A percentile compares a stretch with the other conserved stretches of the same genome.
These are phyloP conservation scores for Eurytoma adleriae DNA, from an alignment of 2,888 invertebrate genomes.

Conservation along the genomic window DNA sequence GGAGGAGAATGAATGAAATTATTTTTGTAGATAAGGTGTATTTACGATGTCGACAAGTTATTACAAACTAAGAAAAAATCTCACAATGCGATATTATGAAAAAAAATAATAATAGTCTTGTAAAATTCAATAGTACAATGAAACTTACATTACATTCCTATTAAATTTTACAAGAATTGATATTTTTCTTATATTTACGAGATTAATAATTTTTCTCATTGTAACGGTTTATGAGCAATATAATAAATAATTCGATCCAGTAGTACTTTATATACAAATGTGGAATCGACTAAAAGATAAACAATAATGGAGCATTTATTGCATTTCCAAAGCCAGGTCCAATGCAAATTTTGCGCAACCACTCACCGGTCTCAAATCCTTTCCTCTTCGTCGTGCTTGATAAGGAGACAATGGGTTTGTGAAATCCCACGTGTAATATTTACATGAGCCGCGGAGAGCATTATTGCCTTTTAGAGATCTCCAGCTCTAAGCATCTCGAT, in stretches of 20 bases:
- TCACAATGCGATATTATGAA: too few species aligned
- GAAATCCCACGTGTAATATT: constrained; percentile 54
- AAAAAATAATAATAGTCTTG: too few species aligned
- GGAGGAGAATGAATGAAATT: too few species aligned
- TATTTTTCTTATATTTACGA: too few species aligned
- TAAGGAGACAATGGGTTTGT: constrained; percentile 56
- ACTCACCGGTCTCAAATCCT: constrained; percentile 30
- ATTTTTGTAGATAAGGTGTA: too few species aligned
- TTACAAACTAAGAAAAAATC: too few species aligned
- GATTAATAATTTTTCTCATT: too few species aligned
- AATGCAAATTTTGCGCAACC: constrained; percentile 51
- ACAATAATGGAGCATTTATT: constrained; percentile 31
- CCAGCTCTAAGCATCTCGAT: constrained; percentile 25
- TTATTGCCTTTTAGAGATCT: constrained; percentile 45
- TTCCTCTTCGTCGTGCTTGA: constrained; percentile 36
- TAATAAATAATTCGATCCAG: not conserved
- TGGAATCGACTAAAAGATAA: not conserved
- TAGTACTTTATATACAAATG: too few species aligned
- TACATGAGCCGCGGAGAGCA: constrained; percentile 42
- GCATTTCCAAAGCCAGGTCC: constrained; percentile 7
- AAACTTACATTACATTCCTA: too few species aligned
- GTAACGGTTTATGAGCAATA: not conserved
- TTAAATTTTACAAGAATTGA: too few species aligned
- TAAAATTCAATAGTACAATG: too few species aligned
- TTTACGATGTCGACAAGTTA: too few species aligned